phyloP scores from a whole-genome alignment of 2,113 vertebrate species.

The Chaetodon auriga region DNA sequence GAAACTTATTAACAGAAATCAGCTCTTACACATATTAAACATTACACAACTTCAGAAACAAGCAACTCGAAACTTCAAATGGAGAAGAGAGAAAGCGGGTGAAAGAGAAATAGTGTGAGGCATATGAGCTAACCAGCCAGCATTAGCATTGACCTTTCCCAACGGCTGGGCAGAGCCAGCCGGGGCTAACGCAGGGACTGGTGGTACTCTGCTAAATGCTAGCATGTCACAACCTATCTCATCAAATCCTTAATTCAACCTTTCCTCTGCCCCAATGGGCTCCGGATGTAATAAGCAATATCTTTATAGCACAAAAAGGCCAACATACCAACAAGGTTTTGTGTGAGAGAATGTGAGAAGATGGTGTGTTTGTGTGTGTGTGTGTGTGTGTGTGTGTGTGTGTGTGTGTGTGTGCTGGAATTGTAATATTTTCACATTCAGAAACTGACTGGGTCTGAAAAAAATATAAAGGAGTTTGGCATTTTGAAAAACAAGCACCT shows the following conservation, averaged over 20 bases:
- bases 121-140: slow-evolving; percentile 42
- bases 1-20: not conserved
- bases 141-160: slow-evolving; percentile 73
- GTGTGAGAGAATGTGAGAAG: slow-evolving; percentile 13
- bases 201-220: slow-evolving; percentile 69
- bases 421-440: slow-evolving; percentile 4
- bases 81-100: not conserved
- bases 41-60: not conserved
- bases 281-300: slow-evolving; percentile 62
- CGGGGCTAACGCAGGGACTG: slow-evolving; percentile 29
- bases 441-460: slow-evolving; percentile 35
- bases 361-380: too few species aligned
- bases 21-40: too few species aligned
- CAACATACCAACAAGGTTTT: slow-evolving; percentile 27
- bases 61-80: not conserved
- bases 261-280: slow-evolving; percentile 51
- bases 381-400: slow-evolving; percentile 5
- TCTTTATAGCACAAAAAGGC: slow-evolving; percentile 52
- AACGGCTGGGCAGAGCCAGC: slow-evolving; percentile 38
- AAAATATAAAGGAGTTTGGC: slow-evolving; percentile 20
- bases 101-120: slow-evolving; percentile 41
- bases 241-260: slow-evolving; percentile 72
- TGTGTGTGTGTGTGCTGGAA: not conserved
- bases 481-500: slow-evolving; percentile 17
- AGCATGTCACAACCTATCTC: slow-evolving; percentile 71